Evolutionary conservation across 1,140 invertebrate genomes (phyloP), one percentile per base, ranked within the genome.

Genomic region (Heterodera schachtii): DNA sequence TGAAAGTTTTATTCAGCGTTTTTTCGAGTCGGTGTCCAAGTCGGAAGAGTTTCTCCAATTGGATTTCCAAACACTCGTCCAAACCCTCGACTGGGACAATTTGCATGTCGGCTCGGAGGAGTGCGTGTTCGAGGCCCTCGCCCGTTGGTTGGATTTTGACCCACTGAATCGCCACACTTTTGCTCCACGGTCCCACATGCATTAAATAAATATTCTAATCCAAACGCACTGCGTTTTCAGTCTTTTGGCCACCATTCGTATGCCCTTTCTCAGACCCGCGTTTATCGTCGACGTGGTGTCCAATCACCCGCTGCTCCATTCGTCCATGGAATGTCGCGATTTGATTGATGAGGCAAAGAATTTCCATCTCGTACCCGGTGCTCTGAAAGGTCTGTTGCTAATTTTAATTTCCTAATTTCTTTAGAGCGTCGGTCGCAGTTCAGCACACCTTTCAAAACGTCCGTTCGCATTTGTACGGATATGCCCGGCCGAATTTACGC

Each of bases 211-310:
- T 31, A 31, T 31, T 31, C 31, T 31, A 31, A 31, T 31, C 31
- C 31, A 31, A 31, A 31, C 31, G 31, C 31, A 31, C 31, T 31
- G 31, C 31, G 1, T 31, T 80, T 93, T 94, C 0, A 92, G 94
- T 86, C 90, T 96, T 19, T 91, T 96, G 79, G 92, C 93, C 44
- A 91, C 93, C 81, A 94, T 96, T 1, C 92, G 95, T 77, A 91
- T 96, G 85, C 95, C 95, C 0, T 90, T 96, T 16, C 91, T 96
- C 1, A 93, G 93, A 8, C 94, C 95, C 1, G 93, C 94, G 86
- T 96, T 94, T 89, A 90, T 96, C 49, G 93, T 94, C 3, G 95
- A 96, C 91, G 91, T 93, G 80, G 94, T 96, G 7, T 93, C 94
- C 1, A 93, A 94, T 21, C 94, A 96, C 88, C 93, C 94, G 84